Base-by-base conservation (phyloP, 1,140 invertebrate species). In the Elysia chlorotica region DNA sequence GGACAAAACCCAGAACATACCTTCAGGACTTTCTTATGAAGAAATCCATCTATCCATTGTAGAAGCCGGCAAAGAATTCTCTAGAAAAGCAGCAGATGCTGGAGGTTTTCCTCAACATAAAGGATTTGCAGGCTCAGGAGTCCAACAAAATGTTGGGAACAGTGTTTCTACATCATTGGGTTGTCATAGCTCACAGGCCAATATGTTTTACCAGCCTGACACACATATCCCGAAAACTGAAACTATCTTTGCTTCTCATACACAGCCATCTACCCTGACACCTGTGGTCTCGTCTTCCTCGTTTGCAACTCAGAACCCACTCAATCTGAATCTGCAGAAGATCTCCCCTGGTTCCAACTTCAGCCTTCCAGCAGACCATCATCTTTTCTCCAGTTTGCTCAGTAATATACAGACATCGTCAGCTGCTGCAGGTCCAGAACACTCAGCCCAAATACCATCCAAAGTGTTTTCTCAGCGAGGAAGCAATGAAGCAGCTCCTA, bases 41-140 rank as follows among this genome's bases (percentile, higher is more conserved):
- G 69, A 71, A 48, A 63, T 71, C 38, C 69, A 71, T 28, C 61
- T 30, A 36, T 71, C 59, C 25, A 71, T 71, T 71, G 69, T 71
- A 19, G 63, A 71, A 30, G 69, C 59, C 21, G 57, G 69, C 33
- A 25, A 71, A 14, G 17, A 1, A 6, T 33, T 71, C 17, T 36
- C 56, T 1, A 54, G 41, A 25, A 30, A 56, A 19, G 19, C 28
- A 6, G 0, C 10, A 31, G 30, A 17, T 2, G 28, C 23, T 10
- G 31, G 6, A 59, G 17, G 10, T 25, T 59, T 6, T 25, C 10
- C 56, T 25, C 6, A 59, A 59, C 25, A 6, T 59, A 59, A 59
- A 6, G 10, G 17, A 10, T 59, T 59, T 59, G 56, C 17, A 10
- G 14, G 17, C 25, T 10, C 6, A 10, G 6, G 25, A 59, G 10